Evolutionary conservation across 2,113 vertebrate species (phyloP), one percentile per base, ranked within the genome.

Genomic region (Bubo blakistoni): DNA sequence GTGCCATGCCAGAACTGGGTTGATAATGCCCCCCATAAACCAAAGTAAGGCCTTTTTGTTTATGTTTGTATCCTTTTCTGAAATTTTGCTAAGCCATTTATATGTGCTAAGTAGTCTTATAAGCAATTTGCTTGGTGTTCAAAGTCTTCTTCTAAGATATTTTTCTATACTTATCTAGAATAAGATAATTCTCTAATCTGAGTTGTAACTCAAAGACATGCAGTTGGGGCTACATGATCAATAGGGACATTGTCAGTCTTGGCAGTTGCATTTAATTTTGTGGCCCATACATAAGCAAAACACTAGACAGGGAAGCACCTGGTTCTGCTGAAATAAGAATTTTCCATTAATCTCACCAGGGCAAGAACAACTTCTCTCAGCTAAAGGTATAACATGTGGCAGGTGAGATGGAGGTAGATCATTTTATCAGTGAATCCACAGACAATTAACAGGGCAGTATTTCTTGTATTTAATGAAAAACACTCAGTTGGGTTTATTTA

Each of bases 1-100:
- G 98, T 96, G 65, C 24, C 7, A 1, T 99, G 99, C 96, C 99
- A 99, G 94, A 97, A 88, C 67, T 99, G 99, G 99, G 82, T 22
- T 3, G 86, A 92, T 24, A 97, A 18, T 30, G 14, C 1, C 16
- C 99, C 99, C 24, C 99, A 99, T 94, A 96, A 72, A 55, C 99
- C 99, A 40, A 99, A 98, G 99, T 99, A 98, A 90, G 94, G 6
- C 16, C 15, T 71, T 94, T 91, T 74, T 0, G 0, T 52, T 11
- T 69, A n/a, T 21, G 4, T 58, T 88, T 62, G 19, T 67, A 21
- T 49, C 26, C 36, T 84, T 81, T 76, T 63, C 29, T 74, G 40
- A 83, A 71, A 24, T 55, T 74, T 73, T 83, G 6, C 63, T 59
- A 71, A 71, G n/a, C 14, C 11, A 54, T 74, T 44, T 51, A 7